Evolutionary conservation across 1,140 invertebrate species (phyloP).

Genomic region (Diorhabda carinulata): DNA sequence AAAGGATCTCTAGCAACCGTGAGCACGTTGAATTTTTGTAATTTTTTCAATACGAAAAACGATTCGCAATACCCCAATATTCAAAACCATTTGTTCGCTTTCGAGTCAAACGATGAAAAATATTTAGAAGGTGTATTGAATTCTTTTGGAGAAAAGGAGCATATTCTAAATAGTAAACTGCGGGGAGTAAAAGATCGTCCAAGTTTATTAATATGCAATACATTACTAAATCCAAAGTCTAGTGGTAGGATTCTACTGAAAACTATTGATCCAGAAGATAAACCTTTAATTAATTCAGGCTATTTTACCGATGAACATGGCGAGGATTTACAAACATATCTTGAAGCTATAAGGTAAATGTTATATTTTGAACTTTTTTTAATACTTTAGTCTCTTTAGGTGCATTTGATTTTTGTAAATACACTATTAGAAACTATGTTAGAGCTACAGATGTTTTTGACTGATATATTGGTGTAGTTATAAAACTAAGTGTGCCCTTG

Average conservation of each 20-base stretch:
- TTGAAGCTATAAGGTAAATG: slow-evolving; percentile 48
- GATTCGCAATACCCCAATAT: slow-evolving; percentile 29
- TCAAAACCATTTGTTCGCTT: slow-evolving; percentile 46
- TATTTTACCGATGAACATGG: slow-evolving; percentile 57
- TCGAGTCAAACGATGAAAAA: slow-evolving; percentile 13
- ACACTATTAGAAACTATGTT: too few relatives aligned
- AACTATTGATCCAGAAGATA: slow-evolving; percentile 55
- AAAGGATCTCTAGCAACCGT: slow-evolving; percentile 28
- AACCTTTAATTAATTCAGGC: slow-evolving; percentile 68
- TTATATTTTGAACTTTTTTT: slow-evolving; percentile 32
- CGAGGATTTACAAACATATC: slow-evolving; percentile 42
- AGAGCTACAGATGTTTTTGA: too few relatives aligned
- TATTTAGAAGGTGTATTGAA: slow-evolving; percentile 16
- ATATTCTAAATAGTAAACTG: slow-evolving; percentile 10
- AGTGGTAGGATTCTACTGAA: slow-evolving; percentile 55
- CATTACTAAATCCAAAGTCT: slow-evolving; percentile 68
- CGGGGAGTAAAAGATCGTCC: slow-evolving; percentile 19
- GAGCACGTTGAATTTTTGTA: slow-evolving; percentile 24
- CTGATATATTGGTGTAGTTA: too few relatives aligned
- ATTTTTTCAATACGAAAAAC: slow-evolving; percentile 31
- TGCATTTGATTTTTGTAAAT: too few relatives aligned
- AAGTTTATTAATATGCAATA: slow-evolving; percentile 50
- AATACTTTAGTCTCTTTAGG: slow-evolving; percentile 45
- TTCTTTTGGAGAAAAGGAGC: slow-evolving; percentile 12
- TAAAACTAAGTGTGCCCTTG: too few relatives aligned